Conservation (phyloP, 2,888 invertebrate species). For the Pristionchus entomophagus region DNA sequence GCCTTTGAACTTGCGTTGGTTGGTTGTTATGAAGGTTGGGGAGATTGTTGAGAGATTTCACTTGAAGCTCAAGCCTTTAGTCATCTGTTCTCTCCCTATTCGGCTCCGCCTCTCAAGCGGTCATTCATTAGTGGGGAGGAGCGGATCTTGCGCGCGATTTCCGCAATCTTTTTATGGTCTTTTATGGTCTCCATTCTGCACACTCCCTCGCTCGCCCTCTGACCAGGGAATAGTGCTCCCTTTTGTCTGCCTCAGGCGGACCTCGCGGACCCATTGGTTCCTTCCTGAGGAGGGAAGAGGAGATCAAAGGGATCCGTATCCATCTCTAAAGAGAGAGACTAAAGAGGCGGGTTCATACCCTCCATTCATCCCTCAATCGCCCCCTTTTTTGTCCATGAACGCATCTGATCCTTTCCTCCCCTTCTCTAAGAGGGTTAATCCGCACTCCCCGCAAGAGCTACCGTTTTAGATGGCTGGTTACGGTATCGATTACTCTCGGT, state of each 20-base stretch:
- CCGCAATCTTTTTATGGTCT: background rate
- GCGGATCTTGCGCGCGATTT: background rate
- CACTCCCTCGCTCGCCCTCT: background rate
- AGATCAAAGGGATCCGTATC: background rate
- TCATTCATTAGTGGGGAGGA: slow-evolving; percentile 11
- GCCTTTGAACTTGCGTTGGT: no score
- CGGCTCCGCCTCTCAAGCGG: background rate
- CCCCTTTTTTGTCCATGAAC: slow-evolving; percentile 10
- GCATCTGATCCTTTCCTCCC: background rate
- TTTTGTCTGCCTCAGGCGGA: background rate
- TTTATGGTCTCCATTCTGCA: background rate
- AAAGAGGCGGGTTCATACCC: background rate
- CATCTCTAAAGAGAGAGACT: background rate
- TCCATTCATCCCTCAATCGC: background rate
- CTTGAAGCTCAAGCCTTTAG: no score
- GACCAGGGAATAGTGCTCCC: background rate
- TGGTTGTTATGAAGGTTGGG: no score
- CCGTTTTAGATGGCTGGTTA: background rate
- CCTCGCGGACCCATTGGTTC: background rate
- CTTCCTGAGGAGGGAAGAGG: background rate
- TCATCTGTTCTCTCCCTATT: no score
- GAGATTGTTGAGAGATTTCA: no score
- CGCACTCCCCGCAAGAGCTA: background rate
- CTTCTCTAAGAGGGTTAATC: background rate
- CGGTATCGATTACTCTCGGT: background rate